Evolutionary conservation across 2,888 invertebrate species (phyloP), one percentile per base, ranked within the genome.

Genomic region (Ornithoptera alexandrae): DNA sequence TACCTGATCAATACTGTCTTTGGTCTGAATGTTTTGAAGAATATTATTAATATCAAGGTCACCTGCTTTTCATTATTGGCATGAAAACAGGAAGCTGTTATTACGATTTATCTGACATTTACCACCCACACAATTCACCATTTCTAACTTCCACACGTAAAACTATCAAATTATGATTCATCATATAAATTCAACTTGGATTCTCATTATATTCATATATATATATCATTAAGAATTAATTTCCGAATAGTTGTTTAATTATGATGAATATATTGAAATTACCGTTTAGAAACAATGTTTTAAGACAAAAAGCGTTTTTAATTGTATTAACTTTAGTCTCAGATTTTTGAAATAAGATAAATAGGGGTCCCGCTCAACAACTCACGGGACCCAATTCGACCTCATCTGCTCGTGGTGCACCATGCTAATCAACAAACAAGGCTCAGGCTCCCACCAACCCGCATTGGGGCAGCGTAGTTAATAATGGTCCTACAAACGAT

Each of bases 31-130:
- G 20, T 20, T 8, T 1, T 20, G 12, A 20, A 20, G 57, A 20
- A 20, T 6, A 6, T 8, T 57, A 57, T 57, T 57, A 57, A 57
- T 57, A 57, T 22, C 65, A 65, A 65, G 65, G 58, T 42, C 65
- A 65, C 30, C 58, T 20, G 39, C 64, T 65, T 58, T 65, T 20
- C 36, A 65, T 65, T 58, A 65, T 65, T 65, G 65, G 65, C 57
- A 17, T 56, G 58, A 65, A 65, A 65, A 65, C 65, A 42, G 65
- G 65, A 65, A 65, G 65, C 42, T 58, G 15, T 57, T 58, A 58
- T 20, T 65, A 20, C 57, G 36, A 65, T 65, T 65, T 65, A 65
- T 65, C 39, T 58, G 58, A 65, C 65, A 58, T 65, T 65, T 57
- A 17, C 65, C 22, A 42, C 65, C 65, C 58, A 65, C 65, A 24